Conservation (phyloP, 2,113 vertebrate species). For the Numenius arquata region DNA sequence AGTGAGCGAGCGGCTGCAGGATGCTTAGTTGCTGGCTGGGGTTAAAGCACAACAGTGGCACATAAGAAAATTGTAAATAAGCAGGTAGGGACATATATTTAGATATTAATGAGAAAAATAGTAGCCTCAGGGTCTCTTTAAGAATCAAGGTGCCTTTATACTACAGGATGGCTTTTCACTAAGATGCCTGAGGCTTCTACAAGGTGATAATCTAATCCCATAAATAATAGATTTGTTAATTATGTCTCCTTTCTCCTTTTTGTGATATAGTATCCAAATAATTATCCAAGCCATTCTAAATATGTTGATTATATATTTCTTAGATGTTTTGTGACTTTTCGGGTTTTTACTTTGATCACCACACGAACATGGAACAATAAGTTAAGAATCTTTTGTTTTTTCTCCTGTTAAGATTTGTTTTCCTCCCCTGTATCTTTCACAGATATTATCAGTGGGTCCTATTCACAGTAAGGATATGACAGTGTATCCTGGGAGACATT, state of each 20-base stretch:
- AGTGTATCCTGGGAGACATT: not conserved
- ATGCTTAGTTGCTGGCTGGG: not conserved
- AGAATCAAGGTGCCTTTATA: not conserved
- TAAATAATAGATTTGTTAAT: not conserved
- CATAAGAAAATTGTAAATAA: not conserved
- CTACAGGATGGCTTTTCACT: not conserved
- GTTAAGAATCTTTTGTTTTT: not conserved
- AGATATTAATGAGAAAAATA: not conserved
- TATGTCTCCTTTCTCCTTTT: not conserved
- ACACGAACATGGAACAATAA: not conserved
- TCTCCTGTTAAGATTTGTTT: not conserved
- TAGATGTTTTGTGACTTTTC: not conserved
- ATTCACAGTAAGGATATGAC: not conserved
- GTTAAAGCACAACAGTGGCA: not conserved
- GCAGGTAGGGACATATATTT: not conserved
- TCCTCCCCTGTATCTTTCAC: not conserved
- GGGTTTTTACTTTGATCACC: not conserved
- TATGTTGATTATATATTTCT: not conserved
- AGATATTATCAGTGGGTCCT: not conserved
- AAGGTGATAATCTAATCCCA: not conserved
- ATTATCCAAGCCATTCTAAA: not conserved
- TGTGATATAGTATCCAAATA: not conserved
- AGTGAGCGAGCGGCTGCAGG: accelerated
- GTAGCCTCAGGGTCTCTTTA: not conserved
- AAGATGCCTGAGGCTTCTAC: not conserved